Percentiles rank a stretch among this genome's conserved stretches.
Conservation (phyloP, 2,113 vertebrate species). For the Pseudolaguvia tuberculata region DNA sequence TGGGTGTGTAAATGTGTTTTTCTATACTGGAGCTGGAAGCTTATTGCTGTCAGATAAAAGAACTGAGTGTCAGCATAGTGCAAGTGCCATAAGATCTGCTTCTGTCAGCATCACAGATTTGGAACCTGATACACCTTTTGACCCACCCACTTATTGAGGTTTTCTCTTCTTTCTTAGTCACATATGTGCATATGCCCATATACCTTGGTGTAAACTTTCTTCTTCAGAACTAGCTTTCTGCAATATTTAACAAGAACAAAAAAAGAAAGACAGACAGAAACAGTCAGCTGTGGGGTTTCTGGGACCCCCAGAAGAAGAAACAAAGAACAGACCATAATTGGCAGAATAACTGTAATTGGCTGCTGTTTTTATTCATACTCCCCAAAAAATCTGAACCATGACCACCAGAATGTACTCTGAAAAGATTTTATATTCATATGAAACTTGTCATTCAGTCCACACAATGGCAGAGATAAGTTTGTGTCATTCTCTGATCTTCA, state of each 20-base stretch:
- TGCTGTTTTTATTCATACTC: conserved; percentile 7
- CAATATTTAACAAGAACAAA: neutral
- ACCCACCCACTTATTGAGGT: conserved; percentile 7
- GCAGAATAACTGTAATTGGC: conserved; percentile 15
- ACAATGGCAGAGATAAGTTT: neutral
- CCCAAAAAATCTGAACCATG: conserved; percentile 6
- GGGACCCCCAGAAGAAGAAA: conserved; percentile 7
- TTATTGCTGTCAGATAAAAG: conserved; percentile 23
- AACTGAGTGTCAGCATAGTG: conserved; percentile 10
- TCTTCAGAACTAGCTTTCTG: neutral
- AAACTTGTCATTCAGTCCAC: too few relatives aligned
- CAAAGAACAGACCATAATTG: too few relatives aligned
- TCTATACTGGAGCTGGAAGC: neutral
- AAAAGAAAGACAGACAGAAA: conserved; percentile 1
- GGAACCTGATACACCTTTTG: conserved; percentile 7
- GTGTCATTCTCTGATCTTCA: neutral
- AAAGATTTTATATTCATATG: neutral
- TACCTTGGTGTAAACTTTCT: neutral
- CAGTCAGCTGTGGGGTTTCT: neutral
- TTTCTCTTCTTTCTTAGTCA: neutral
- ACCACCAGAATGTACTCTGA: conserved; percentile 4
- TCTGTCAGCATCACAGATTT: conserved; percentile 20
- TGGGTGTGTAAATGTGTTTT: neutral
- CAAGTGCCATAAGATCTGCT: conserved; percentile 7
- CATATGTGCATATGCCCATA: neutral